Percentiles rank a stretch among this genome's conserved stretches.
Conservation (phyloP, 2,797 vertebrate species). For the Bradypus variegatus region DNA sequence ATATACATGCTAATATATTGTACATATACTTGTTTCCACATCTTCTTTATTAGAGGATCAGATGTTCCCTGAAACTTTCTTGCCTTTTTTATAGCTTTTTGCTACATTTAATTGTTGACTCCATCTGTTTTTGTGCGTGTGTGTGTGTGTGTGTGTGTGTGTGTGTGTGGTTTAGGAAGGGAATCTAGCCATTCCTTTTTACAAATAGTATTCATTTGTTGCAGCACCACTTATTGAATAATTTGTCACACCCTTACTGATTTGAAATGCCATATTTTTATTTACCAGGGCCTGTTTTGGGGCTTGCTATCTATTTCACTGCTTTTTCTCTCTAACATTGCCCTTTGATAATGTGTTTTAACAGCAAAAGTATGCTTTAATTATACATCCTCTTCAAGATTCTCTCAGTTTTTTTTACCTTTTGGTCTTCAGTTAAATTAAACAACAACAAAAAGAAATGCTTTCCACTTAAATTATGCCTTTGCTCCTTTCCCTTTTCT, state of each 20-base stretch:
- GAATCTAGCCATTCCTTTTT: neutral
- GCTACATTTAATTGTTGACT: neutral
- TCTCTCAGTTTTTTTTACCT: neutral
- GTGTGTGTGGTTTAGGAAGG: neutral
- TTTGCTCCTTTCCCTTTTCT: neutral
- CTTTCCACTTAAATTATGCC: neutral
- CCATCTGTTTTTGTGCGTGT: neutral
- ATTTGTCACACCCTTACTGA: neutral
- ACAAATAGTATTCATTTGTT: neutral
- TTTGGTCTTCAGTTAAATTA: neutral
- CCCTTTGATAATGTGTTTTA: neutral
- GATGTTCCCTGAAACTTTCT: neutral
- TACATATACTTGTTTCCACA: neutral
- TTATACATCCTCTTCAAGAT: neutral
- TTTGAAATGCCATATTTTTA: conserved; percentile 10
- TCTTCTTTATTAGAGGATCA: neutral
- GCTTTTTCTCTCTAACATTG: neutral
- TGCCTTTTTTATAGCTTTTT: neutral
- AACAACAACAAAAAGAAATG: neutral
- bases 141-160: neutral
- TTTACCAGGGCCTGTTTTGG: neutral
- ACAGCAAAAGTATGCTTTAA: neutral
- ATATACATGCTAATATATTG: neutral
- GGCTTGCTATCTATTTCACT: neutral
- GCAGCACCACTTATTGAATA: neutral